These are phyloP conservation scores for Pseudolaguvia tuberculata DNA, from an alignment of 2,113 vertebrate genomes.

Conservation along the genomic window DNA sequence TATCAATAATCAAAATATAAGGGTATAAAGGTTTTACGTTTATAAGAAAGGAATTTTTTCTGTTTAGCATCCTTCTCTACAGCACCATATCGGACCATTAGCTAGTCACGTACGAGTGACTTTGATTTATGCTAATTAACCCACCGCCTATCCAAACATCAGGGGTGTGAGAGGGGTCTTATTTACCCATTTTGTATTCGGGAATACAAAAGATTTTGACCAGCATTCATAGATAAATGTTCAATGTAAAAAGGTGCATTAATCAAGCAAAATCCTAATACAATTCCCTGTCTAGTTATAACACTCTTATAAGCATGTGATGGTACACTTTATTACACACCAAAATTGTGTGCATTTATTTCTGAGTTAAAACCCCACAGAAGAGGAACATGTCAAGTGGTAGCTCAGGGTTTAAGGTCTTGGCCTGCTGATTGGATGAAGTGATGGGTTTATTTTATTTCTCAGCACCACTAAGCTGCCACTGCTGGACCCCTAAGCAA, in stretches of 20 bases:
- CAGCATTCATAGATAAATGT: background rate
- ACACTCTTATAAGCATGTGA: background rate
- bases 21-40: background rate
- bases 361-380: background rate
- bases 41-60: background rate
- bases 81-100: constrained; percentile 28
- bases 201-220: background rate
- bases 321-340: background rate
- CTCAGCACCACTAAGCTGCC: too few relatives aligned
- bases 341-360: background rate
- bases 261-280: background rate
- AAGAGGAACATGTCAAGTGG: too few relatives aligned
- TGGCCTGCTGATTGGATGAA: too few relatives aligned
- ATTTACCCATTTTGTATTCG: background rate
- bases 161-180: background rate
- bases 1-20: background rate
- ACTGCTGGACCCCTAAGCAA: too few relatives aligned
- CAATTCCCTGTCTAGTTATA: background rate
- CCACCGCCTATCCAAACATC: background rate
- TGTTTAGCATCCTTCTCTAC: background rate
- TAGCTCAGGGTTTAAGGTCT: too few relatives aligned
- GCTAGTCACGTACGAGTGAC: constrained; percentile 38
- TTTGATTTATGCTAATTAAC: background rate
- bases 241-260: too few relatives aligned
- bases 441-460: too few relatives aligned